Evolutionary conservation across 2,888 invertebrate genomes (phyloP), one percentile per base, ranked within the genome.

Genomic region (Chirona hameri): DNA sequence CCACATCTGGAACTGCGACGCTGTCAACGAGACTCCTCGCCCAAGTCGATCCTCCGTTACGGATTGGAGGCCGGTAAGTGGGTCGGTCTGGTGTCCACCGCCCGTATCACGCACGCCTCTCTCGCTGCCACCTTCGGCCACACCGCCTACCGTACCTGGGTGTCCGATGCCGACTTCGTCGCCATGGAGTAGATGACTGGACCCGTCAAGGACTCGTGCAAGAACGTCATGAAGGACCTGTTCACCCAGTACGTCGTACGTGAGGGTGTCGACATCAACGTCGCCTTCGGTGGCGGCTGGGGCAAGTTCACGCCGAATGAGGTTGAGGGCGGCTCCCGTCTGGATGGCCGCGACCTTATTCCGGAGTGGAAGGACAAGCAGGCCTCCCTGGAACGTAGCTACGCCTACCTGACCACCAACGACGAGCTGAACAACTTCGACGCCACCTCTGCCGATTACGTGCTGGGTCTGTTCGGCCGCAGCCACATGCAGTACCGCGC

Each of bases 101-200:
- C 76, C 39, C 76, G 76, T 76, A 76, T 76, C 76, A 76, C 76
- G 31, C 76, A 76, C 76, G 76, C 76, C 76, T 76, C 76, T 31
- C 76, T 39, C 31, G 76, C 76, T 15, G 76, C 76, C 24, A 76
- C 76, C 31, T 76, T 76, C 76, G 76, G 76, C 39, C 76, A 76
- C 76, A 76, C 76, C 31, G 76, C 76, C 21, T 76, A 76, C 76
- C 76, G 76, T 18, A 76, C 76, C 31, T 76, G 76, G 76, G 76
- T 39, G 76, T 76, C 76, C 4, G 76, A 76, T 27, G 76, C 76
- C 76, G 76, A 76, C 76, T 76, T 76, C 76, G 76, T 1, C 39
- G 76, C 39, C 76, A 76, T 76, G 76, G 76, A 76, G 24, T 76
- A 39, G 76, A 76, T 76, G 76, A 76, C 76, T 7, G 76, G 76